Base-by-base conservation (phyloP, 1,140 invertebrate species). In the Ceratosolen fusciceps region DNA sequence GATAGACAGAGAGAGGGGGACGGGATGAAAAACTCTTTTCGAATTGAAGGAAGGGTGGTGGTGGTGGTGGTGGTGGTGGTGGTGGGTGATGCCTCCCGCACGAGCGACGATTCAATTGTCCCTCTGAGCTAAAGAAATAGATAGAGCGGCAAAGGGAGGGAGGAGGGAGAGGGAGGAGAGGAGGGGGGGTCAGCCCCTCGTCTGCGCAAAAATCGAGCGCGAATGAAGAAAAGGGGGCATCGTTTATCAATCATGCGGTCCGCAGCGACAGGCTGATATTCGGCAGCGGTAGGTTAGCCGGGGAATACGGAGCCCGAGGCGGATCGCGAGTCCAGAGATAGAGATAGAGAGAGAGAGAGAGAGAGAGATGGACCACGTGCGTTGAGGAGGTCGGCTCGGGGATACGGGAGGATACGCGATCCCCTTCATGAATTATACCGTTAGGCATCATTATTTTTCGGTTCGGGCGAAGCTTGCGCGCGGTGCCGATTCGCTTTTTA, bases 221-320 rank as follows among this genome's bases (percentile, higher is more conserved):
- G 80, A 81, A 86, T 84, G 82, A 83, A 85, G 80, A 81, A 86
- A 82, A 85, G 83, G 79, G 81, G 67, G 79, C 79, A 80, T 82
- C 78, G 81, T 83, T 85, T 84, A 88, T 88, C 85, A 86, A 88
- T 88, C 86, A 87, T 84, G 31, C 72, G 81, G 58, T 68, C 29
- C 34, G 80, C 80, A 84, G 82, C 83, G 86, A 87, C 85, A 85
- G 83, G 78, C 83, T 76, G 84, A 87, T 83, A 86, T 87, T 86
- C 84, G 84, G 83, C 85, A 84, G 85, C 83, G 81, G 83, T 81
- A 78, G 77, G 58, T 58, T 85, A 83, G 75, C 83, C 78, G 80
- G 74, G 78, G 72, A 81, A n/a, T n/a, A n/a, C n/a, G 74, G 74
- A 81, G 79, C 39, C 79, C n/a, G n/a, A n/a, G n/a, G n/a, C n/a